Base-by-base conservation (phyloP, 2,888 invertebrate genomes). In the Pemphredon lugubris region DNA sequence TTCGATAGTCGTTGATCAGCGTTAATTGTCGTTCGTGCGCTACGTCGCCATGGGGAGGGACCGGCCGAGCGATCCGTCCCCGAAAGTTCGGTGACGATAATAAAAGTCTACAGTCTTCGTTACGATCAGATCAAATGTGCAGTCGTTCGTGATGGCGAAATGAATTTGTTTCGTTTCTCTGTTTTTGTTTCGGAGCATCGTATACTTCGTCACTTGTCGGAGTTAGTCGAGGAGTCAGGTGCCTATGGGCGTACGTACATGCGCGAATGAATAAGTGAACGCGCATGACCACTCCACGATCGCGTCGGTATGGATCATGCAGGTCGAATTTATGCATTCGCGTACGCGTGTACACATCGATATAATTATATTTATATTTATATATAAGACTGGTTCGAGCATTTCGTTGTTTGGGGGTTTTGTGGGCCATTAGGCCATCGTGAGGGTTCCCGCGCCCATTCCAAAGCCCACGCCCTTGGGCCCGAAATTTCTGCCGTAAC, bases 381-480 rank as follows among this genome's bases (percentile, higher is more conserved):
- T 73, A 73, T 54, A 60, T 66, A 64, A 75, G 72, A 75, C 67
- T 72, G 77, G 53, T 64, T 75, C 67, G 67, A 67, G 63, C 59
- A 14, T 58, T 23, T 67, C 60, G 60, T 42, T 48, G 57, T 14
- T 21, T 13, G 23, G 26, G 26, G 3, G 26, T 26, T 34, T 13
- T 47, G 32, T 34, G 42, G 39, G 26, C 11, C 2, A 59, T 92
- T 95, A 96, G 90, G 95, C 95, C 95, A 96, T 96, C 86, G 96
- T 95, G 84, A 96, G 93, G 88, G 95, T 94, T 90, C 97, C 97
- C 89, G 97, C 97, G 84, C 97, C 97, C 92, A 97, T 92, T 81
- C 97, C 97, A 88, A 94, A 97, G 77, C 97, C 97, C 85, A 96
- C 96, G 81, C 97, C 97, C 89, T 95, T 96, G 37, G 96, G 96